Percentiles rank a stretch among this genome's conserved stretches.
These are phyloP conservation scores for Hybognathus amarus DNA, from an alignment of 2,797 vertebrate genomes.

Conservation along the genomic window DNA sequence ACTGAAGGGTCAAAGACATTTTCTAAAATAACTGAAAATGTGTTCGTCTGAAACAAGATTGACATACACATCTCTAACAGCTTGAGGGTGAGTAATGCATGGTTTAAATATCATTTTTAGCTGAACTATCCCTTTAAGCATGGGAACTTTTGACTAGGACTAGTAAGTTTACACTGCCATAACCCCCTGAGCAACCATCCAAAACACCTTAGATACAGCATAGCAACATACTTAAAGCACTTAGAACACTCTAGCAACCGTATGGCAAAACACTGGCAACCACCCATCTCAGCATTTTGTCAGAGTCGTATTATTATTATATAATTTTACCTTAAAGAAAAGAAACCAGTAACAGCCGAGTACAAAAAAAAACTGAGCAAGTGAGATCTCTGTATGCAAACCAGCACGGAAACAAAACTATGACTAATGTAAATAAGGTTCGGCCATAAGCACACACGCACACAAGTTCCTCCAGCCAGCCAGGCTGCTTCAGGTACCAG, in stretches of 20 bases:
- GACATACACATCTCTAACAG: too few species aligned
- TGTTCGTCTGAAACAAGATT: too few species aligned
- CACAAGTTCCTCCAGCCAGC: constrained; percentile 35
- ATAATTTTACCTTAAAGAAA: not conserved
- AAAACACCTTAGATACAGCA: not conserved
- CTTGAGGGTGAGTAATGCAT: too few species aligned
- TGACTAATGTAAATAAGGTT: constrained; percentile 47
- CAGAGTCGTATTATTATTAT: not conserved
- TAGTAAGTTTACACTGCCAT: not conserved
- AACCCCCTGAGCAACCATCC: not conserved
- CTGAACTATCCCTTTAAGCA: too few species aligned
- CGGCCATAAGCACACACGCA: constrained; percentile 10
- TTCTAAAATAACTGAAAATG: too few species aligned
- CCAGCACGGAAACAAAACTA: constrained; percentile 19
- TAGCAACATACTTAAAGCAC: not conserved
- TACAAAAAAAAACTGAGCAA: not conserved
- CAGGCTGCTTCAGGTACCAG: constrained; percentile 49
- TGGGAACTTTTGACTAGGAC: not conserved
- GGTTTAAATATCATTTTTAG: too few species aligned
- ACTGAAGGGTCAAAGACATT: too few species aligned
- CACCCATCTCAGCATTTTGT: not conserved
- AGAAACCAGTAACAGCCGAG: not conserved
- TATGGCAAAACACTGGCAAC: not conserved
- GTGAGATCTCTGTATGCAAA: constrained; percentile 41
- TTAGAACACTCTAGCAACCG: not conserved